Evolutionary conservation across 2,888 invertebrate genomes (phyloP), one percentile per base, ranked within the genome.

Genomic region (Merodon equestris): DNA sequence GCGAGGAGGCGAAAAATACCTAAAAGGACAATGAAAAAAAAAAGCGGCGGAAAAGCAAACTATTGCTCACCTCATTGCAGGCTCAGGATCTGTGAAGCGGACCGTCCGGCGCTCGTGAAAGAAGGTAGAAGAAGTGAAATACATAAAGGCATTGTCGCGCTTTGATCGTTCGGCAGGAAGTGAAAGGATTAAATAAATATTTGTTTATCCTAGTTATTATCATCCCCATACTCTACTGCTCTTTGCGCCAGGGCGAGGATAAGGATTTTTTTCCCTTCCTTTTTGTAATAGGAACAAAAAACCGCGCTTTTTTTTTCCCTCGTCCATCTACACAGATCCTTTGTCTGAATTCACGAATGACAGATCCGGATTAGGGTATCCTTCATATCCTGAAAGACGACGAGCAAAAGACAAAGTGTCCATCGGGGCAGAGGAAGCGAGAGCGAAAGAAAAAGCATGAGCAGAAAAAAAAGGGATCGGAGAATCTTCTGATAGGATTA

Each of bases 131-230:
- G 27, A 27, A 7, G 27, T 27, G 27, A 27, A 27, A 53, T 38
- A 61, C 72, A 76, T 36, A 53, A 77, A 67, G 57, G 56, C 58
- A 50, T 44, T 74, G 74, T 61, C 63, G 57, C 68, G 64, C 79
- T 79, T 79, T 79, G 79, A 79, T 74, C 79, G 60, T 70, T 79
- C 74, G 74, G 68, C 64, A 58, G 60, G 74, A 79, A 79, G 79
- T 64, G 79, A 79, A 79, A 79, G 79, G 79, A 79, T 79, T 79
- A 79, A 79, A 79, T 79, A 79, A 79, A 79, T 79, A 79, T 79
- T 79, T 79, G 79, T 74, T 64, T 74, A 79, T 79, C 60, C 79
- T 60, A 74, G 68, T 68, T 74, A 79, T 74, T 79, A 79, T 74
- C 70, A 70, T 61, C 73, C 56, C 44, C 44, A 40, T 48, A 15